Evolutionary conservation across 2,113 vertebrate genomes (phyloP).

Genomic region (Chionodraco myersi): DNA sequence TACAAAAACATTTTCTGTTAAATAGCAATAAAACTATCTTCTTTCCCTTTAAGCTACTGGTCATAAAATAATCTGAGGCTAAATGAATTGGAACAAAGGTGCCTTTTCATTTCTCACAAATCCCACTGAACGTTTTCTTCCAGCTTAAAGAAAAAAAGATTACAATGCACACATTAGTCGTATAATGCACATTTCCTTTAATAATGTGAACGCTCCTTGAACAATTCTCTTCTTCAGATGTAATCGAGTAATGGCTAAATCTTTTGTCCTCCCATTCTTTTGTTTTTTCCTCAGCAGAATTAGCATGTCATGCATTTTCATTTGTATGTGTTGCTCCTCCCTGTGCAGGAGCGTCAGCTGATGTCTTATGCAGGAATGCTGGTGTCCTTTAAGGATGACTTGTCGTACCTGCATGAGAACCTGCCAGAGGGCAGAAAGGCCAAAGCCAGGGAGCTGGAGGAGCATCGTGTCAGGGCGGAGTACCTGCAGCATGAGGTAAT

Average conservation of each 20-base stretch:
- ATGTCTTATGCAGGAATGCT: conserved; percentile 86
- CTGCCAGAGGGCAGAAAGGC: conserved; percentile 80
- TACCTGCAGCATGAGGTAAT: conserved; percentile 82
- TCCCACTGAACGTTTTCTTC: no score
- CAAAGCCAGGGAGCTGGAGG: conserved; percentile 86
- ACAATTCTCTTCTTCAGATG: background rate
- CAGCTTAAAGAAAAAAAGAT: no score
- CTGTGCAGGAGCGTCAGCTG: conserved; percentile 88
- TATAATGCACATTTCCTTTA: background rate
- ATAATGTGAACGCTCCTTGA: background rate
- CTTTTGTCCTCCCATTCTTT: background rate
- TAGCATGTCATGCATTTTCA: background rate
- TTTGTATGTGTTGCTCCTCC: background rate
- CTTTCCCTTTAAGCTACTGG: background rate
- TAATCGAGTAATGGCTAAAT: background rate
- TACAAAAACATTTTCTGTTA: background rate
- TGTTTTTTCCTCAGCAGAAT: background rate
- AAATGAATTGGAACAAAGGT: no score
- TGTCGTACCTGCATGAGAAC: conserved; percentile 83
- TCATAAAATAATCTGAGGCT: background rate
- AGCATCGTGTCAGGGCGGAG: conserved; percentile 73
- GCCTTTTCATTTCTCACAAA: no score
- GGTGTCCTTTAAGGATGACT: conserved; percentile 85
- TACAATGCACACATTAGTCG: background rate
- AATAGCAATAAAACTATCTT: background rate